Evolutionary conservation across 92 coral and sea anemone genomes (phyloP).

Genomic region (Meandrina meandrites): DNA sequence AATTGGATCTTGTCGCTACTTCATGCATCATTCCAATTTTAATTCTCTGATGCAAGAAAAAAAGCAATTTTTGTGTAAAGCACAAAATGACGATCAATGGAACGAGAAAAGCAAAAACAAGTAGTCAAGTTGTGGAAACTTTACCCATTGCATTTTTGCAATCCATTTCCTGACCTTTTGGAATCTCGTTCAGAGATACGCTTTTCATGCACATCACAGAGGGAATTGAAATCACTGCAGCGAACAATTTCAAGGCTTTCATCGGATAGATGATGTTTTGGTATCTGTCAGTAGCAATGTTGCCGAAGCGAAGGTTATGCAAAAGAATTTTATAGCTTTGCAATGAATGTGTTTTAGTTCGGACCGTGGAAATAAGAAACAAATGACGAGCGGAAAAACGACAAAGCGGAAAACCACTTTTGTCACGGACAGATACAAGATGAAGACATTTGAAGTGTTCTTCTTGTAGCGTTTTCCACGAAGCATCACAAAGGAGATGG

Average conservation of each 20-base stretch:
- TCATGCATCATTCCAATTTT: constrained; percentile 34
- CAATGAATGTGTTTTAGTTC: background rate
- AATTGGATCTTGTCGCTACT: constrained; percentile 57
- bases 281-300: constrained; percentile 47
- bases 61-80: constrained; percentile 48
- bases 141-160: constrained; percentile 34
- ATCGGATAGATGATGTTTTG: constrained; percentile 53
- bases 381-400: constrained; percentile 1
- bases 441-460: constrained; percentile 41
- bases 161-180: constrained; percentile 37
- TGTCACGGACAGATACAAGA: constrained; percentile 24
- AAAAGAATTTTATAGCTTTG: constrained; percentile 6
- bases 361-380: background rate
- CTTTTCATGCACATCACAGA: constrained; percentile 34
- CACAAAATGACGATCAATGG: constrained; percentile 46
- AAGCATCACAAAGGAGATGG: constrained; percentile 26
- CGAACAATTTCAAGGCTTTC: constrained; percentile 52
- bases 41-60: constrained; percentile 41
- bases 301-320: background rate
- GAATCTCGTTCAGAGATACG: constrained; percentile 40
- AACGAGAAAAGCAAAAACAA: constrained; percentile 46
- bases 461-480: constrained; percentile 22
- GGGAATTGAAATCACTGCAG: constrained; percentile 38
- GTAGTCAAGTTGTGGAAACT: constrained; percentile 45
- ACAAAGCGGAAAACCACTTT: constrained; percentile 23